Evolutionary conservation across 1,140 invertebrate species (phyloP).

Genomic region (Drepana arcuata): DNA sequence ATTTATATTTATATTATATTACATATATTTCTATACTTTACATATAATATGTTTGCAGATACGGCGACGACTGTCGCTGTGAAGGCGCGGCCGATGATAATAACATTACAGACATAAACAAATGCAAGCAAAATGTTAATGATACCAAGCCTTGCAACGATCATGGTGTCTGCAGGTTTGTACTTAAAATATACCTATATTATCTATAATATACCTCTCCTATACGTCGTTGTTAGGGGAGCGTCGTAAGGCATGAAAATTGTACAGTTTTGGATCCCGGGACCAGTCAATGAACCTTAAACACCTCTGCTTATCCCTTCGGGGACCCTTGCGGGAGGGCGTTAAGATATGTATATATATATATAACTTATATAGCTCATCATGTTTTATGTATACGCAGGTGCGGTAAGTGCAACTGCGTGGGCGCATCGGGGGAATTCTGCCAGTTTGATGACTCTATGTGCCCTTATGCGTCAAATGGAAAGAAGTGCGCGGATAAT

Average conservation of each 20-base stretch:
- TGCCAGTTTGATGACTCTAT: conserved; percentile 84
- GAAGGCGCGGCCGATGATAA: conserved; percentile 30
- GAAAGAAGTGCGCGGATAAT: conserved; percentile 71
- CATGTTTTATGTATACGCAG: too few relatives aligned
- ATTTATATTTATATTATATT: too few relatives aligned
- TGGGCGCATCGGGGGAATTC: conserved; percentile 73
- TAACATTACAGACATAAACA: conserved; percentile 39
- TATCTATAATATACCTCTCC: too few relatives aligned
- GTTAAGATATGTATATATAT: too few relatives aligned
- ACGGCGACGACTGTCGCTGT: conserved; percentile 82
- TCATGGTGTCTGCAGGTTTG: conserved; percentile 74
- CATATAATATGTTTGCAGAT: conserved; percentile 28
- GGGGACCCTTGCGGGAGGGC: too few relatives aligned
- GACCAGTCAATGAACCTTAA: too few relatives aligned
- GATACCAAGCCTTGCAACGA: conserved; percentile 72
- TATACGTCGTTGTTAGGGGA: too few relatives aligned
- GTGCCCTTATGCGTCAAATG: conserved; percentile 76
- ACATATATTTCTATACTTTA: conserved; percentile 1
- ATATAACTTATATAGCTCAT: too few relatives aligned
- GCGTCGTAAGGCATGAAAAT: too few relatives aligned
- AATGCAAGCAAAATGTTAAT: conserved; percentile 77
- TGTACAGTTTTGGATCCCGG: too few relatives aligned
- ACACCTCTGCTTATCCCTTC: too few relatives aligned
- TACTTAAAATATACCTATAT: too few relatives aligned
- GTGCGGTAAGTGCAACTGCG: conserved; percentile 78